Evolutionary conservation across 2,113 vertebrate genomes (phyloP), one percentile per base, ranked within the genome.

Genomic region (Ranitomeya imitator): DNA sequence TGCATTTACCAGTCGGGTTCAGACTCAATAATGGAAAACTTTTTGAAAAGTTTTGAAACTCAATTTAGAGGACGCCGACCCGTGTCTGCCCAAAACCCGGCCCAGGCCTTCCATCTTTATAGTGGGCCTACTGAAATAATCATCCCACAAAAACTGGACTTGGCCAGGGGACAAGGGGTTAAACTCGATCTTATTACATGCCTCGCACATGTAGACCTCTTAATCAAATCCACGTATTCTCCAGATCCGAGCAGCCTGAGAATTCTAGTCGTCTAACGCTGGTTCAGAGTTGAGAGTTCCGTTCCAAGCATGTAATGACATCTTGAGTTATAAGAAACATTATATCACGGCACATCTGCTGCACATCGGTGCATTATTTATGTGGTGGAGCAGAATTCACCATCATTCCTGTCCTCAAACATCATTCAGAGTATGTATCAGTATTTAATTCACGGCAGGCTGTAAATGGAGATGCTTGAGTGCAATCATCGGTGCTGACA

Each of bases 311-410:
- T 55, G n/a, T 57, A 57, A 57, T 79, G 52, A 59, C 55, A 23
- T 31, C 54, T 59, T 59, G 52, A 0, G 8, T 26, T 79, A 79
- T 5, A 6, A 79, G 54, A 79, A 79, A 31, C 54, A 15, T 13
- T 59, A 31, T 60, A 57, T 55, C 6, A 26, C 54, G 77, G 77
- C n/a, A 79, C 51, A 74, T 74, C 71, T 74, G 71, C 71, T 74
- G 71, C 69, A 73, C 69, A 37, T 23, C 26, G 26, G 69, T 1
- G 16, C 16, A 19, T 51, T 18, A 23, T 59, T 79, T 26, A 59
- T 6, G 7, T 8, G 77, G 21, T 12, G n/a, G 51, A 79, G 19
- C 19, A 13, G 52, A 7, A 5, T 71, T 31, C 67, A 8, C 14
- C 16, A 14, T 71, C 67, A 71, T 73, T 7, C n/a, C 65, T 26